Conservation (phyloP, 2,888 invertebrate genomes). For the Tillus elongatus region DNA sequence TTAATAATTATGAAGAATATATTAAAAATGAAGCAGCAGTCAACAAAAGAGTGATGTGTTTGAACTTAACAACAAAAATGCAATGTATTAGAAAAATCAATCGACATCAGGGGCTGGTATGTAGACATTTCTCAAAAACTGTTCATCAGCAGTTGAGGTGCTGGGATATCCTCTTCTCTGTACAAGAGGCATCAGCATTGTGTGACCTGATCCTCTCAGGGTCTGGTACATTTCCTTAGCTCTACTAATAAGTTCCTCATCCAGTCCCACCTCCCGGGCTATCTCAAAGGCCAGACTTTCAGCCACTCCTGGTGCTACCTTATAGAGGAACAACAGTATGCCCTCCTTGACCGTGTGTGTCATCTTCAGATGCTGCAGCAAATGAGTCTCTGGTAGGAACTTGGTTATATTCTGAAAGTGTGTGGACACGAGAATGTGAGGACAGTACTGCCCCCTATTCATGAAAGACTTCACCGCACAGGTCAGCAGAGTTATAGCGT, state of each 20-base stretch:
- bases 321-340: slow-evolving; percentile 58
- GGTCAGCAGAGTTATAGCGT: slow-evolving; percentile 66
- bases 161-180: no score
- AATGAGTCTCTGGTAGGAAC: slow-evolving; percentile 45
- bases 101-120: no score
- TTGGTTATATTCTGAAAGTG: slow-evolving; percentile 62
- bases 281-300: slow-evolving; percentile 59
- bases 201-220: no score
- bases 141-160: no score
- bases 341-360: slow-evolving; percentile 31
- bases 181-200: no score
- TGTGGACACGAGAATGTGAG: slow-evolving; percentile 69
- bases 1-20: no score
- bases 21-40: no score
- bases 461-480: slow-evolving; percentile 61
- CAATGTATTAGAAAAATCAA: no score
- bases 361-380: slow-evolving; percentile 34
- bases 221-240: slow-evolving; percentile 46
- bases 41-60: no score
- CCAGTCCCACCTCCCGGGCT: slow-evolving; percentile 53
- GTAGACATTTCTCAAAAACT: no score
- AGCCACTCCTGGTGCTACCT: slow-evolving; percentile 51
- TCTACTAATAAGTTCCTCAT: slow-evolving; percentile 44
- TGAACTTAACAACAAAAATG: no score
- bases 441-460: slow-evolving; percentile 48